phyloP scores from a whole-genome alignment of 2,888 invertebrate species.

The Pseudococcus viburni region DNA sequence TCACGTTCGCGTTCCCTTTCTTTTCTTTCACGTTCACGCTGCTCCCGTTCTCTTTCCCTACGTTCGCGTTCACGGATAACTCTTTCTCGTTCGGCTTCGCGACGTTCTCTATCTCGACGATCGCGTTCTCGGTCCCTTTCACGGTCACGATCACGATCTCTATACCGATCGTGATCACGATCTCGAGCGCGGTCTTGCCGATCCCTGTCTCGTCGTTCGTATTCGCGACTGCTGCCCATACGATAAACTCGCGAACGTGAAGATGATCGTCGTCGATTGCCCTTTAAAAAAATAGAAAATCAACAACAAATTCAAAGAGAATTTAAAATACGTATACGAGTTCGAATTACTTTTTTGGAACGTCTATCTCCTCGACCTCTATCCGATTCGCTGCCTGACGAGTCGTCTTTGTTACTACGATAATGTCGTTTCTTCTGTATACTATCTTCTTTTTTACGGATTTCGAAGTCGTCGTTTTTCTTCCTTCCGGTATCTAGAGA shows the following conservation, averaged over 20 bases:
- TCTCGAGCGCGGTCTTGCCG: background rate
- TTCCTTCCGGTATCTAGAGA: background rate
- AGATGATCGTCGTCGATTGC: conserved; percentile 65
- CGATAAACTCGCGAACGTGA: conserved; percentile 66
- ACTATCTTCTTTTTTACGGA: conserved; percentile 83
- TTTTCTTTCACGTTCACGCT: conserved; percentile 68
- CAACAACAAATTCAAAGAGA: background rate
- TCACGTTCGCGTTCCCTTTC: conserved; percentile 71
- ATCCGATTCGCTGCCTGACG: conserved; percentile 77
- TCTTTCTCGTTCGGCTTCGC: conserved; percentile 63
- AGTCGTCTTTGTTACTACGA: conserved; percentile 85
- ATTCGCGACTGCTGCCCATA: conserved; percentile 64
- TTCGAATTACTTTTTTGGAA: conserved; percentile 68
- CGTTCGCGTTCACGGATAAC: conserved; percentile 68
- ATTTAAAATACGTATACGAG: too few relatives aligned
- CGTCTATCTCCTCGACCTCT: conserved; percentile 75
- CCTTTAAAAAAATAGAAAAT: conserved; percentile 42
- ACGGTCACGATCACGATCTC: conserved; percentile 27
- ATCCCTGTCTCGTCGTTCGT: conserved; percentile 59
- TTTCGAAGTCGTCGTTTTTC: conserved; percentile 76
- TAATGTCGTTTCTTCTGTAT: conserved; percentile 91
- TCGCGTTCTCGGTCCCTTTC: conserved; percentile 31
- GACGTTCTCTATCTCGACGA: conserved; percentile 58
- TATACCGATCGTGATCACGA: conserved; percentile 18
- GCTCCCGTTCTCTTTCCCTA: conserved; percentile 69